These are phyloP conservation scores for Ceratotherium simum DNA, from an alignment of 2,113 vertebrate genomes.

Conservation along the genomic window DNA sequence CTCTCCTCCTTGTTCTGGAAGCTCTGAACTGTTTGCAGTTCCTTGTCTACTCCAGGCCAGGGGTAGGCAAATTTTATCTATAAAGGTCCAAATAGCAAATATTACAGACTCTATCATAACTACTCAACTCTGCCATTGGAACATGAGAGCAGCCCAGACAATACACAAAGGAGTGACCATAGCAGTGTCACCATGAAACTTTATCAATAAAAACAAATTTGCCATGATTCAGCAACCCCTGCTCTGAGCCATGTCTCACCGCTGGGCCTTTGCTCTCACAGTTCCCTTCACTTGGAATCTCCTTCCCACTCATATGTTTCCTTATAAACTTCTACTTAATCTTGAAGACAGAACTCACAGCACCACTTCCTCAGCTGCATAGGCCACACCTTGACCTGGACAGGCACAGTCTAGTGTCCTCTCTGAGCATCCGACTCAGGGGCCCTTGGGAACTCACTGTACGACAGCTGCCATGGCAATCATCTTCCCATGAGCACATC, in stretches of 20 bases:
- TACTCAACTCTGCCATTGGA: neutral
- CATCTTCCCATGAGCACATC: neutral
- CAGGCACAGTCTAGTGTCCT: neutral
- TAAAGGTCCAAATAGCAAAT: neutral
- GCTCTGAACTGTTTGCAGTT: neutral
- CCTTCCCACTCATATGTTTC: neutral
- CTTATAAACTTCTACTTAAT: neutral
- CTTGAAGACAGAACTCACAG: neutral
- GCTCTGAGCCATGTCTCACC: too few relatives aligned
- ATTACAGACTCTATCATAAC: neutral
- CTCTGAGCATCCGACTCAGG: neutral
- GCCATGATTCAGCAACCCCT: neutral
- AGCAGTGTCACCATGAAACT: neutral
- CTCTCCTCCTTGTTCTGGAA: neutral
- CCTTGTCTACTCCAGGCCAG: neutral
- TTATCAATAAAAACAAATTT: neutral
- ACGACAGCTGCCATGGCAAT: neutral
- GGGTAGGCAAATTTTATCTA: neutral
- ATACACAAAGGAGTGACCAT: neutral
- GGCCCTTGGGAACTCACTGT: neutral
- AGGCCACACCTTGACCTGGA: neutral
- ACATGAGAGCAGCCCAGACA: neutral
- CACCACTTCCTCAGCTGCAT: neutral
- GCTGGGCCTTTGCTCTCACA: neutral
- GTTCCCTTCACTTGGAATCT: neutral